These are phyloP conservation scores for Caenorhabditis remanei DNA, from an alignment of 1,140 invertebrate species.

Conservation along the genomic window DNA sequence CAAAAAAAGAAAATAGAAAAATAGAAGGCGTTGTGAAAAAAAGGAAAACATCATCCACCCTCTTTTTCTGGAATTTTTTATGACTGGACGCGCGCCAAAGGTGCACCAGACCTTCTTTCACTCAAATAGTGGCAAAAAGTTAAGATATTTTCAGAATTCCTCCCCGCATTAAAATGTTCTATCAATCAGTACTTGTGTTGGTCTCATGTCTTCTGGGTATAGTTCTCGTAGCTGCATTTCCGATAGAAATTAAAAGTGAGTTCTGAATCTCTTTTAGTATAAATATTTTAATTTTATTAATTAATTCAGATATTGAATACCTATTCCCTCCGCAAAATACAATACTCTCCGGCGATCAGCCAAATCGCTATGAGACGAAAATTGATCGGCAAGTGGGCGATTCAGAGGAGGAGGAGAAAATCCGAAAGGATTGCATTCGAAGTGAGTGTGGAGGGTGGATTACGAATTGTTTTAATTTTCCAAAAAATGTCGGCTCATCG, in stretches of 20 bases:
- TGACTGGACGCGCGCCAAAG: neutral
- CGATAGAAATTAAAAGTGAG: conserved; percentile 20
- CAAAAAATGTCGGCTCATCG: too few species aligned
- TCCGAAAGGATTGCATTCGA: neutral
- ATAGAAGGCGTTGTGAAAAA: too few species aligned
- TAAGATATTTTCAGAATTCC: too few species aligned
- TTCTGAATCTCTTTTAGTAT: neutral
- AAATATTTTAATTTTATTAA: too few species aligned
- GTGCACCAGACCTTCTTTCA: too few species aligned
- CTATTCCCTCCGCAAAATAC: conserved; percentile 48
- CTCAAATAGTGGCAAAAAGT: too few species aligned
- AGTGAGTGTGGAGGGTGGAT: neutral
- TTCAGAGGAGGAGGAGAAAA: conserved; percentile 23
- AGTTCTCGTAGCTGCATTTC: neutral
- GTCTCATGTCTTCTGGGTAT: neutral
- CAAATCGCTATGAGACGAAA: neutral
- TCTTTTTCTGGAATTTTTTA: neutral
- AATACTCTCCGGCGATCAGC: neutral
- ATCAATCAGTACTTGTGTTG: neutral
- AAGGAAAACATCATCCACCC: neutral
- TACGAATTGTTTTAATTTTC: too few species aligned
- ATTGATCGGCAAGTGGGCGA: conserved; percentile 27
- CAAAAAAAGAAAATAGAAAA: too few species aligned
- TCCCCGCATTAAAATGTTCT: too few species aligned
- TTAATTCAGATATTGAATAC: conserved; percentile 20